Percentiles rank a stretch among this genome's conserved stretches.
phyloP scores from a whole-genome alignment of 2,888 invertebrate species.

The Sarcophaga caerulescens region DNA sequence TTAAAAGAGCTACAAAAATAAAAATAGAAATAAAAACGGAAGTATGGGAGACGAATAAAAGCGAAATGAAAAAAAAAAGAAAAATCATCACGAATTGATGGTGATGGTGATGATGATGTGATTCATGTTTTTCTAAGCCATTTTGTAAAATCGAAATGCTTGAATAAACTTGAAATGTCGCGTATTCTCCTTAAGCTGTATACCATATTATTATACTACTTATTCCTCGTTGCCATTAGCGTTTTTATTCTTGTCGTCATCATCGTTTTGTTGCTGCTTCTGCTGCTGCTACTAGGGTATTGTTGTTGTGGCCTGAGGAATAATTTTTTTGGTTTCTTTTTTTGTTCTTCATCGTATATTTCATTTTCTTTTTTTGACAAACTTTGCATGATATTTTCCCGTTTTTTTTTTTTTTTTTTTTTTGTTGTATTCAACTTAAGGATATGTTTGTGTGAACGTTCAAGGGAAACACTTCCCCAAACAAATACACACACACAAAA shows the following conservation, averaged over 20 bases:
- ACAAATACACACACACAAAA: not conserved
- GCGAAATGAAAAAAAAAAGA: not conserved
- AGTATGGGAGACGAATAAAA: not conserved
- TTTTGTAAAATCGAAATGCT: slow-evolving; percentile 62
- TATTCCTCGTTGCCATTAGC: not conserved
- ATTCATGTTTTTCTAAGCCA: slow-evolving; percentile 57
- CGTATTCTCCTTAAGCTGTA: slow-evolving; percentile 23
- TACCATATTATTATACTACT: too few species aligned
- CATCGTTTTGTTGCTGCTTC: not conserved
- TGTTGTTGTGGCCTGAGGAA: slow-evolving; percentile 29
- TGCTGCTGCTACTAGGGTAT: slow-evolving; percentile 1
- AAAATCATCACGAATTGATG: not conserved
- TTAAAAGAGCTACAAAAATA: not conserved
- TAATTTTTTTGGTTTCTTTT: slow-evolving; percentile 19
- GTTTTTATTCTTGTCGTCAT: not conserved
- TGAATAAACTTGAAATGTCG: slow-evolving; percentile 55
- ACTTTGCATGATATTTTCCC: slow-evolving; percentile 12
- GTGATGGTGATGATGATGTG: slow-evolving; percentile 38
- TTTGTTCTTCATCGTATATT: not conserved
- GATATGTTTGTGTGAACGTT: slow-evolving; percentile 4
- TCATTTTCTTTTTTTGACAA: slow-evolving; percentile 9
- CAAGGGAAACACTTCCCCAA: not conserved
- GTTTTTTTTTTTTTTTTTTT: not conserved
- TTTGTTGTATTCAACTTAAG: not conserved
- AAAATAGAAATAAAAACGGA: not conserved